phyloP scores from a whole-genome alignment of 37 sponge, comb jelly and placozoan genomes.

The Agelas oroides region DNA sequence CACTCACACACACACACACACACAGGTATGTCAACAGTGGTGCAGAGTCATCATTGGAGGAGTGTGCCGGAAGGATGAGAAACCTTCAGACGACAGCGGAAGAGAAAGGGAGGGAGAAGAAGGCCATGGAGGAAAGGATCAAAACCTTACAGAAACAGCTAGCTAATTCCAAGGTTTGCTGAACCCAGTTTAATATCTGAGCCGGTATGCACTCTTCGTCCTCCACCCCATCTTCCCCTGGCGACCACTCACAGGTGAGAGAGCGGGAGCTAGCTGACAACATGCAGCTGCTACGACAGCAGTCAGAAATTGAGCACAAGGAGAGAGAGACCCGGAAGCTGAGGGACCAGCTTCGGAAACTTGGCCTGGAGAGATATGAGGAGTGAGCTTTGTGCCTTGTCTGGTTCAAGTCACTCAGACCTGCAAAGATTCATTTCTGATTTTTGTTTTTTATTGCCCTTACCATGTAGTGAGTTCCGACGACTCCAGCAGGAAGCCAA shows the following conservation, averaged over 20 bases:
- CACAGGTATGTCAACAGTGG: slow-evolving; percentile 34
- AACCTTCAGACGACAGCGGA: neutral
- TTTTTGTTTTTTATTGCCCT: too few relatives aligned
- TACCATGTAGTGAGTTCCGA: slow-evolving; percentile 44
- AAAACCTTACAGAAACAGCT: slow-evolving; percentile 48
- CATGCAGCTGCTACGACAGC: slow-evolving; percentile 34
- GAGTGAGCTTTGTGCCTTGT: slow-evolving; percentile 23
- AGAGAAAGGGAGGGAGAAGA: slow-evolving; percentile 31
- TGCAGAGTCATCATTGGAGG: neutral
- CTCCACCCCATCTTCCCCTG: too few relatives aligned
- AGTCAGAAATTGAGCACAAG: slow-evolving; percentile 40
- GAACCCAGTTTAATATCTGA: neutral
- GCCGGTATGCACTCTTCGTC: neutral
- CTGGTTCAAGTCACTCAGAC: too few relatives aligned
- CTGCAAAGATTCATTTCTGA: too few relatives aligned
- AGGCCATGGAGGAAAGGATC: slow-evolving; percentile 53
- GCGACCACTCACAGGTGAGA: slow-evolving; percentile 23
- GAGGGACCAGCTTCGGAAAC: slow-evolving; percentile 30
- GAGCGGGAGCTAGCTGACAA: slow-evolving; percentile 73
- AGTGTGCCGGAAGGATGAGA: slow-evolving; percentile 32
- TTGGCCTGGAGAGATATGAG: slow-evolving; percentile 61
- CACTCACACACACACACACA: slow-evolving; percentile 1
- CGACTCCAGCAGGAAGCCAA: slow-evolving; percentile 44
- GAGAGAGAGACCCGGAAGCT: slow-evolving; percentile 27
- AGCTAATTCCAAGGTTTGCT: slow-evolving; percentile 62